A percentile compares a stretch with the other conserved stretches of the same genome.
phyloP scores from a whole-genome alignment of 2,113 vertebrate genomes.

The Epinephelus cyanopodus region DNA sequence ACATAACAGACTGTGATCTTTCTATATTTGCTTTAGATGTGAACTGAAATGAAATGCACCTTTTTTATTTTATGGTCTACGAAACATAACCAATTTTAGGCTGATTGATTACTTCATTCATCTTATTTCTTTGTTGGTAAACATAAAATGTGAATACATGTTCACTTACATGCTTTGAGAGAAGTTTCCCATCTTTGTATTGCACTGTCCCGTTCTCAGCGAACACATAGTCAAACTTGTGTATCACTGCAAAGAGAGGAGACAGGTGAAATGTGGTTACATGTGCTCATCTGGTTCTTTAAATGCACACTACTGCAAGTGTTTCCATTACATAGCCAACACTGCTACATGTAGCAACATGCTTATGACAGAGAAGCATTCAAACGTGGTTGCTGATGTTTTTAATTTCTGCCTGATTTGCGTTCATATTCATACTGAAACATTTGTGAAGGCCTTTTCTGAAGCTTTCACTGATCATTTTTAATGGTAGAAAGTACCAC shows the following conservation, averaged over 20 bases:
- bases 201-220: constrained; percentile 97
- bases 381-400: too few relatives aligned
- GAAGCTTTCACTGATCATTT: too few relatives aligned
- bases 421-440: too few relatives aligned
- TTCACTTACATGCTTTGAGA: constrained; percentile 92
- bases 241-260: constrained; percentile 86
- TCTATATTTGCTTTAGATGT: neutral
- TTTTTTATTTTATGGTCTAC: too few relatives aligned
- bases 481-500: too few relatives aligned
- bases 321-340: too few relatives aligned
- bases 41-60: too few relatives aligned
- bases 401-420: too few relatives aligned
- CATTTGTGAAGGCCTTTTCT: too few relatives aligned
- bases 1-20: neutral
- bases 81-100: neutral
- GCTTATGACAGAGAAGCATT: too few relatives aligned
- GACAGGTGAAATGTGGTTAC: neutral
- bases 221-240: constrained; percentile 98
- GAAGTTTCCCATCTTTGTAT: constrained; percentile 94
- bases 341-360: too few relatives aligned
- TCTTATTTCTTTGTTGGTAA: neutral
- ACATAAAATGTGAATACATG: neutral
- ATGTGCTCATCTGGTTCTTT: neutral
- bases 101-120: neutral
- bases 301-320: neutral